phyloP scores from a whole-genome alignment of 92 coral and sea anemone species.

The Muricea muricata region DNA sequence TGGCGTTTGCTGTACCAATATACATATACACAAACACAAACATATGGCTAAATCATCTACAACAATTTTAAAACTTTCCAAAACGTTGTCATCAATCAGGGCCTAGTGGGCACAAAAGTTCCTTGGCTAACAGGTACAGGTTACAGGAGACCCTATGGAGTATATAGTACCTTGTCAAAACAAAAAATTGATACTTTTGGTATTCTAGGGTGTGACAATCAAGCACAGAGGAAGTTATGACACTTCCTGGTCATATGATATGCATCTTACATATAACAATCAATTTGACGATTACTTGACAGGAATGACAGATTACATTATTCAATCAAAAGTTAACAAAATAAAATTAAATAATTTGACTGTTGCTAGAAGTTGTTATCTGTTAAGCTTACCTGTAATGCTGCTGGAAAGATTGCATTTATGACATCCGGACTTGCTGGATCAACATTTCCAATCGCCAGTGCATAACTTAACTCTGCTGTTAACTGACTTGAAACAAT shows the following conservation, averaged over 20 bases:
- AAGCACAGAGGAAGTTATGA: slow-evolving; percentile 32
- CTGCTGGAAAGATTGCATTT: slow-evolving; percentile 4
- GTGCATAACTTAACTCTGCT: slow-evolving; percentile 20
- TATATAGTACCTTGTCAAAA: slow-evolving; percentile 17
- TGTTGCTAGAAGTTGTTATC: slow-evolving; percentile 6
- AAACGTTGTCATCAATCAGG: slow-evolving; percentile 10
- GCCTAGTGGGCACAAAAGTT: neutral
- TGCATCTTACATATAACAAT: slow-evolving; percentile 13
- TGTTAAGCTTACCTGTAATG: neutral
- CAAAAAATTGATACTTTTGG: slow-evolving; percentile 19
- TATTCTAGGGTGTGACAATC: slow-evolving; percentile 32
- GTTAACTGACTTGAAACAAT: slow-evolving; percentile 17
- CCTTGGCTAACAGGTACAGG: neutral
- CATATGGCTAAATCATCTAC: slow-evolving; percentile 23
- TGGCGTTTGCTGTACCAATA: slow-evolving; percentile 21
- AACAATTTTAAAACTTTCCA: slow-evolving; percentile 27
- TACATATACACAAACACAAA: slow-evolving; percentile 26
- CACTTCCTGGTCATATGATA: slow-evolving; percentile 18
- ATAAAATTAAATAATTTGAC: neutral
- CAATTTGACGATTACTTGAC: slow-evolving; percentile 18
- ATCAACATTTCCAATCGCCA: slow-evolving; percentile 39
- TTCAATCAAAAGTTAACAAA: slow-evolving; percentile 10
- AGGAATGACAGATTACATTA: slow-evolving; percentile 5
- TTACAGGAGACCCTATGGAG: slow-evolving; percentile 22
- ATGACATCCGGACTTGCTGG: slow-evolving; percentile 19